Base-by-base conservation (phyloP, 2,797 vertebrate genomes). In the Anabacerthia variegaticeps region DNA sequence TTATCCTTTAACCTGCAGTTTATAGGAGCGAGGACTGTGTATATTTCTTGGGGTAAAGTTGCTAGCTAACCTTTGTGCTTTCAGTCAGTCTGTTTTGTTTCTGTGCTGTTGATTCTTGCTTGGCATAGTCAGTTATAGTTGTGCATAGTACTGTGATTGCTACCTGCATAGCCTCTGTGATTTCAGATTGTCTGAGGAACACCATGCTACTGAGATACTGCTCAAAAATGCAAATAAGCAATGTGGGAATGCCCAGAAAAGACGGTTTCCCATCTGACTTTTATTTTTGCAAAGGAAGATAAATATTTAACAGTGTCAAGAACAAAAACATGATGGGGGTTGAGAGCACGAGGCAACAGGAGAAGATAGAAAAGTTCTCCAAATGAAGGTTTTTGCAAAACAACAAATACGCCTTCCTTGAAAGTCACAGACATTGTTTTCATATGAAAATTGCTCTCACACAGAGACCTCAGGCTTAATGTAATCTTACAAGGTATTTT, bases 201-300 rank as follows among this genome's bases (percentile, higher is more conserved):
- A 72, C 39, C 1, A 0, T 78, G 74, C 51, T 74, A 39, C 26
- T 88, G 82, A 97, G 95, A 95, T 92, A 95, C 72, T 59, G 22
- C 74, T 95, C 48, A 95, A 95, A 97, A 95, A 95, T 94, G 82
- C 93, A 96, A 97, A 97, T 95, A 96, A 1, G 5, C 5, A 3
- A 80, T 93, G 89, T 88, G 84, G 78, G 95, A 97, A 96, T 94
- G 88, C 65, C 89, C 91, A 93, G 74, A 88, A 89, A 96, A 90
- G 28, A 81, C 32, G 62, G 56, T 90, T 95, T 91, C 85, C 65
- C 76, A 81, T 90, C 59, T 95, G 63, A 82, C 59, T 90, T 80
- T 68, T 88, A 76, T 84, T 97, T 97, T 90, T 93, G 41, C 61
- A 74, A 79, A 71, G 82, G 54, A 79, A 79, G 76, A 80, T 93